Conservation (phyloP, 2,113 vertebrate species). For the Antechinus flavipes region DNA sequence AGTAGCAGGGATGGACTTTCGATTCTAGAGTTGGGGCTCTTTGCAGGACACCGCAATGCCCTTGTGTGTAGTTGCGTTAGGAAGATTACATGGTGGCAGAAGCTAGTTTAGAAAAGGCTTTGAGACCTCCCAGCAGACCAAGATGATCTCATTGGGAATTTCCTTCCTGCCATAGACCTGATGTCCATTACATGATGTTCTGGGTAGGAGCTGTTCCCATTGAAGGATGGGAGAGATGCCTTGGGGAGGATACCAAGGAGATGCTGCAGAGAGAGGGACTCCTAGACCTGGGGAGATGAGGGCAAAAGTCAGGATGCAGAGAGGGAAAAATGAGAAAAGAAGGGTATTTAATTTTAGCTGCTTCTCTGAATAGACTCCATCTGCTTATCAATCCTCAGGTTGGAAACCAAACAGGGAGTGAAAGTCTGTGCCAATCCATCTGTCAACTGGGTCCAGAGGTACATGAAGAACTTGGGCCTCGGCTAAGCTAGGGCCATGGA, state of each 20-base stretch:
- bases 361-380: not conserved
- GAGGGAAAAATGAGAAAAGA: not conserved
- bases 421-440: slow-evolving; percentile 68
- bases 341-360: not conserved
- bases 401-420: slow-evolving; percentile 63
- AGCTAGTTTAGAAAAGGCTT: not conserved
- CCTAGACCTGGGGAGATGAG: not conserved
- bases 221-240: not conserved
- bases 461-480: slow-evolving; percentile 9
- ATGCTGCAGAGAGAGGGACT: not conserved
- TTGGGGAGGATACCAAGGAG: not conserved
- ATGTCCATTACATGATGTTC: not conserved
- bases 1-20: not conserved
- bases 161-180: not conserved
- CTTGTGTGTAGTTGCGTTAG: not conserved
- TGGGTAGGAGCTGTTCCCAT: not conserved
- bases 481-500: not conserved
- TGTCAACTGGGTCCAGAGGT: slow-evolving; percentile 68
- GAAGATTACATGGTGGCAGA: not conserved
- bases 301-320: not conserved
- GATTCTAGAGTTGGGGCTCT: not conserved
- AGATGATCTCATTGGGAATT: not conserved
- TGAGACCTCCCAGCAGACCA: not conserved
- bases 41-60: not conserved
- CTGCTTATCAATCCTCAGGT: slow-evolving; percentile 58